Conservation (phyloP, 2,113 vertebrate species). For the Carassius gibelio region DNA sequence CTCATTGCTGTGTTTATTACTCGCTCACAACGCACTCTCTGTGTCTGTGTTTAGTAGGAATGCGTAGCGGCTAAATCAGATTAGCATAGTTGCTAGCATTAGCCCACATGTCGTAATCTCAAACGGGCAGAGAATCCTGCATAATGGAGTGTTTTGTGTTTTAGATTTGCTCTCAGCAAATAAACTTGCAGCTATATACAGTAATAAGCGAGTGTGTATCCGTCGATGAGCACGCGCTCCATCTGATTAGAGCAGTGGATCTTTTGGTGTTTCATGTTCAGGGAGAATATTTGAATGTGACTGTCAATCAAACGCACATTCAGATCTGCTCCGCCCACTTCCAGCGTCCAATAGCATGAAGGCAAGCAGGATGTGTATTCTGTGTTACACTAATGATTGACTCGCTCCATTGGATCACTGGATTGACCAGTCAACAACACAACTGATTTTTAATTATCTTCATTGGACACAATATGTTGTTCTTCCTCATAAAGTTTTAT, state of each 20-base stretch:
- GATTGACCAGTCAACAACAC: neutral
- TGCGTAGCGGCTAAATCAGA: slow-evolving; percentile 30
- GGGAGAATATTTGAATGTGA: neutral
- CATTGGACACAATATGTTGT: neutral
- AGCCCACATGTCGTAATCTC: slow-evolving; percentile 28
- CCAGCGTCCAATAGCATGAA: neutral
- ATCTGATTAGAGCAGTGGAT: neutral
- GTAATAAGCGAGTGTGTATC: neutral
- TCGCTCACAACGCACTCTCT: neutral
- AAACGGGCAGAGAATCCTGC: slow-evolving; percentile 10
- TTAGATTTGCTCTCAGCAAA: neutral
- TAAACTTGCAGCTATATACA: neutral
- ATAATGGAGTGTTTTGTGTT: neutral
- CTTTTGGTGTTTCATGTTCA: neutral
- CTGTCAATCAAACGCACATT: slow-evolving; percentile 8
- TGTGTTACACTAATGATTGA: neutral
- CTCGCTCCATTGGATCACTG: neutral
- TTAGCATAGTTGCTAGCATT: slow-evolving; percentile 48
- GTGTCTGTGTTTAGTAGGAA: slow-evolving; percentile 12
- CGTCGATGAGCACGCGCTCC: neutral
- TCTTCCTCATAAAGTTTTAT: neutral
- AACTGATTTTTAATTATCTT: neutral
- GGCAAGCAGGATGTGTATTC: neutral
- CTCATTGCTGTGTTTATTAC: neutral
- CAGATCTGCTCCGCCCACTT: neutral